A percentile compares a stretch with the other conserved stretches of the same genome.
These are phyloP conservation scores for Acronicta psi DNA, from an alignment of 2,888 invertebrate species.

Conservation along the genomic window DNA sequence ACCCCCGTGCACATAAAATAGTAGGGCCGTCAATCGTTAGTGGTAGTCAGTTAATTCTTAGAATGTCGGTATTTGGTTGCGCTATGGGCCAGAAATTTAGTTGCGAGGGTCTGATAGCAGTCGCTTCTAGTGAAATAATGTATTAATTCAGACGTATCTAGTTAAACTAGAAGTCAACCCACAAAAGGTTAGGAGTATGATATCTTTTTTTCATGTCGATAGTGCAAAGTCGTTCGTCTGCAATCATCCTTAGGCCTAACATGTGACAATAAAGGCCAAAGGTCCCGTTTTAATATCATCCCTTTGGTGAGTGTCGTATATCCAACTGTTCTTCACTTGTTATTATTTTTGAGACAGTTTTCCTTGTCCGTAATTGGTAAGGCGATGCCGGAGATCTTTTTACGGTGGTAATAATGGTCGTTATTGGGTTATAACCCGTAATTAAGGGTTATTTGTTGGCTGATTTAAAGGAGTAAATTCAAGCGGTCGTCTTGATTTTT, in stretches of 20 bases:
- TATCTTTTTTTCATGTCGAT: not conserved
- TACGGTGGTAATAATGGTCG: slow-evolving; percentile 20
- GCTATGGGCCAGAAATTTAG: too few species aligned
- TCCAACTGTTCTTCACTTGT: slow-evolving; percentile 41
- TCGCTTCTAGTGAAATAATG: too few species aligned
- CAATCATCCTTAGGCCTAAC: slow-evolving; percentile 21
- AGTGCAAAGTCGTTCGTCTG: not conserved
- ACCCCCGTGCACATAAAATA: too few species aligned
- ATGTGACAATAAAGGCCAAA: slow-evolving; percentile 41
- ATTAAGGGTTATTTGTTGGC: slow-evolving; percentile 41
- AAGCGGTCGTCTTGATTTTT: not conserved
- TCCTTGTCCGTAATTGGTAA: slow-evolving; percentile 46
- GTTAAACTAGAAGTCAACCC: too few species aligned
- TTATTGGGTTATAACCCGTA: slow-evolving; percentile 27
- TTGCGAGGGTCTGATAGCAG: too few species aligned
- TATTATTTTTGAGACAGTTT: slow-evolving; percentile 49
- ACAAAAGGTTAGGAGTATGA: too few species aligned
- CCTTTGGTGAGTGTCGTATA: slow-evolving; percentile 42
- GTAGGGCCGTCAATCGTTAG: too few species aligned
- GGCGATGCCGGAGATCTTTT: slow-evolving; percentile 33
- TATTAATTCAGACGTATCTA: too few species aligned
- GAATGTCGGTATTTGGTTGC: too few species aligned
- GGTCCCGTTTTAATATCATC: slow-evolving; percentile 50
- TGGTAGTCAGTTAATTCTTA: too few species aligned
- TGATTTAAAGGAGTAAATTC: slow-evolving; percentile 12